Evolutionary conservation across 2,113 vertebrate genomes (phyloP), one percentile per base, ranked within the genome.

Genomic region (Dolichotis patagonum): DNA sequence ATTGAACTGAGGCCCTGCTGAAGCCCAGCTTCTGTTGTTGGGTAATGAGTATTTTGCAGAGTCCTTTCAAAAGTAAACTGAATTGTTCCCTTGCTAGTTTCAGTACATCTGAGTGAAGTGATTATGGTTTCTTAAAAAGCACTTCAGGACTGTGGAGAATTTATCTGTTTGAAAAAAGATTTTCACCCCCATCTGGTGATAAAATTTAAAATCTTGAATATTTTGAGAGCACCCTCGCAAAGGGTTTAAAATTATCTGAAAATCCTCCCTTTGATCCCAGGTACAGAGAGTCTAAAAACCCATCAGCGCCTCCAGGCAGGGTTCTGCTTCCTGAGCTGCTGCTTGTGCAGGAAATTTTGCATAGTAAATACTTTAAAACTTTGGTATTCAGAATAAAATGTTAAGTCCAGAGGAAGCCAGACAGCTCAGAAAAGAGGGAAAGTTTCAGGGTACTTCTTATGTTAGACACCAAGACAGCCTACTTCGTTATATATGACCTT

Each of bases 191-290:
- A 60, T 86, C 85, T 95, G 87, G 69, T 95, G 94, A 96, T 96
- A 97, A 96, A 95, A 88, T 96, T 90, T 56, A 97, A 96, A 96
- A 84, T 80, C 93, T 93, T 73, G 83, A 95, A 88, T 56, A 85
- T 95, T 97, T 95, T 49, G 71, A 78, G 93, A 91, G n/a, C 46
- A 91, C 73, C 60, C n/a, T 84, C 85, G 93, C 54, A 96, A 88
- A 52, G 90, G 82, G 46, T 95, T 96, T 92, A 88, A 92, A 93
- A 75, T 95, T 56, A 94, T 96, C 93, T 97, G 93, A 81, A 95
- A 96, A 96, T 67, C 78, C 93, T 97, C 85, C 96, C 83, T 97
- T 97, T 97, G 95, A 97, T 97, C 94, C 71, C 83, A 96, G 97
- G 95, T 97, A 67, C 60, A 4, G 0, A 35, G 69, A 78, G 85